These are phyloP conservation scores for Hemibagrus wyckioides DNA, from an alignment of 2,113 vertebrate genomes.

Conservation along the genomic window DNA sequence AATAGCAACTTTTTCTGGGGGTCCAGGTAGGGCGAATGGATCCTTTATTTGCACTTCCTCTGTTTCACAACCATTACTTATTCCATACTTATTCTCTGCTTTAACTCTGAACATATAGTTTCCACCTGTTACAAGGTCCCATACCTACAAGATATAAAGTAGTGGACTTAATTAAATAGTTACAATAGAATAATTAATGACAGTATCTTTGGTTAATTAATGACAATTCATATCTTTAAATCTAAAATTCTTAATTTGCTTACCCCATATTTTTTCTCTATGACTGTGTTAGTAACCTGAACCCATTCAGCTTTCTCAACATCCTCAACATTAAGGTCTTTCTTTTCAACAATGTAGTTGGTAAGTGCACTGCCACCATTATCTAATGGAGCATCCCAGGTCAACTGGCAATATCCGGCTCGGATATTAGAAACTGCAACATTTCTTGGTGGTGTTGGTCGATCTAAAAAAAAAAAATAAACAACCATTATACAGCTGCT, in stretches of 20 bases:
- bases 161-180: not conserved
- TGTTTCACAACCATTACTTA: slow-evolving; percentile 88
- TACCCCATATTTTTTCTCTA: slow-evolving; percentile 90
- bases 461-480: slow-evolving; percentile 76
- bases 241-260: slow-evolving; percentile 37
- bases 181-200: not conserved
- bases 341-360: slow-evolving; percentile 93
- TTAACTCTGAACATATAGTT: slow-evolving; percentile 88
- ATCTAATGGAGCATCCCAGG: slow-evolving; percentile 88
- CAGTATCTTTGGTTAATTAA: not conserved
- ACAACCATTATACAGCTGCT: not conserved
- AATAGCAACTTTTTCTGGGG: slow-evolving; percentile 89
- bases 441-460: slow-evolving; percentile 92
- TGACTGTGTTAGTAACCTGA: slow-evolving; percentile 82
- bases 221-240: not conserved
- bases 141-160: slow-evolving; percentile 77
- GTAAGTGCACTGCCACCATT: slow-evolving; percentile 94
- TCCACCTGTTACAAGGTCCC: slow-evolving; percentile 87
- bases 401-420: slow-evolving; percentile 87
- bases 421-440: slow-evolving; percentile 87
- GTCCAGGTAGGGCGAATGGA: slow-evolving; percentile 90
- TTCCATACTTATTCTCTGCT: slow-evolving; percentile 92
- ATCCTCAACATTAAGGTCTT: slow-evolving; percentile 65
- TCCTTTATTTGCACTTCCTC: slow-evolving; percentile 89
- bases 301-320: slow-evolving; percentile 86